A percentile compares a stretch with the other conserved stretches of the same genome.
phyloP scores from a whole-genome alignment of 1,140 invertebrate genomes.

The Aphidius gifuensis region DNA sequence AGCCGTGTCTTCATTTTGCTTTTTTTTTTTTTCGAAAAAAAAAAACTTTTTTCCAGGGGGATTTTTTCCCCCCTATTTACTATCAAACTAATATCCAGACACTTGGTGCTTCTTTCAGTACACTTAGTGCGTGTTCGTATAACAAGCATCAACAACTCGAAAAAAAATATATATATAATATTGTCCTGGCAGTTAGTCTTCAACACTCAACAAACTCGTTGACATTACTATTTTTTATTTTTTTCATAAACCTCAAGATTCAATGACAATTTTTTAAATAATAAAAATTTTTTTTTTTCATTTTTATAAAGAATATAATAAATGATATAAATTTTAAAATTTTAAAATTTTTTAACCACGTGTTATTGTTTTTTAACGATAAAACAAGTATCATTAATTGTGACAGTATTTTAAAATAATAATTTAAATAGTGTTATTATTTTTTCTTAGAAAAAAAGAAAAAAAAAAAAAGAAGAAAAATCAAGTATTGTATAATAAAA shows the following conservation, averaged over 20 bases:
- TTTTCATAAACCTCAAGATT: neutral
- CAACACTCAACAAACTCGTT: neutral
- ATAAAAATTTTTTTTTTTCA: no score
- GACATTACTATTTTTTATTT: neutral
- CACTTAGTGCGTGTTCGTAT: slow-evolving; percentile 32
- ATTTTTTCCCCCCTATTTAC: slow-evolving; percentile 10
- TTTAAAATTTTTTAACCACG: no score
- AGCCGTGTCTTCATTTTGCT: slow-evolving; percentile 20
- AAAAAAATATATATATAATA: neutral
- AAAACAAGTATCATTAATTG: neutral
- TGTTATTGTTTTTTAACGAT: no score
- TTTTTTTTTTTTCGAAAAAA: neutral
- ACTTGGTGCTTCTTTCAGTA: slow-evolving; percentile 35
- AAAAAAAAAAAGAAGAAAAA: no score
- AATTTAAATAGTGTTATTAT: no score
- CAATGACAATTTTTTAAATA: no score
- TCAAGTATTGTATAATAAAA: no score
- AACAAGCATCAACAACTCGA: slow-evolving; percentile 27
- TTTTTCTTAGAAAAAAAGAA: no score
- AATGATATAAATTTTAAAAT: no score
- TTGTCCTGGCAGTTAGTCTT: neutral
- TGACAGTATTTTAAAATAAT: neutral
- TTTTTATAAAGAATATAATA: no score
- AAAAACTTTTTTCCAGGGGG: neutral
- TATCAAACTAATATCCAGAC: slow-evolving; percentile 12